These are phyloP conservation scores for Eupelmus urozonus DNA, from an alignment of 2,888 invertebrate species.

Conservation along the genomic window DNA sequence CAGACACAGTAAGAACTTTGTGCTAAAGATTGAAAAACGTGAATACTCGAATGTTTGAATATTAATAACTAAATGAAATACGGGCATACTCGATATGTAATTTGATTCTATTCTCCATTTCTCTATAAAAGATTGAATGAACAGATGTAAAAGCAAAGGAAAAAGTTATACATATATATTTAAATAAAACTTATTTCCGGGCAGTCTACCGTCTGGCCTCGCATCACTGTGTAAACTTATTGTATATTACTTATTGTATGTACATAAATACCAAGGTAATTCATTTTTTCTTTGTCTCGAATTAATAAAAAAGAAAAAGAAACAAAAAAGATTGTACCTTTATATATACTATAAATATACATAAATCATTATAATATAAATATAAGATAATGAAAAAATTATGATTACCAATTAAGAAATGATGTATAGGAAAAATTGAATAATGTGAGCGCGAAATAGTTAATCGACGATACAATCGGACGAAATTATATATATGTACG, in stretches of 20 bases:
- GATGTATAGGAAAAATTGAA: conserved; percentile 57
- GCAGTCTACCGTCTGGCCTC: conserved; percentile 63
- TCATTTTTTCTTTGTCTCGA: conserved; percentile 52
- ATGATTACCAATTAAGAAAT: conserved; percentile 14
- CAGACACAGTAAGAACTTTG: not conserved
- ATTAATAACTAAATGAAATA: no score
- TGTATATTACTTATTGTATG: conserved; percentile 72
- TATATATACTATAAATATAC: conserved; percentile 65
- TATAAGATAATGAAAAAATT: conserved; percentile 32
- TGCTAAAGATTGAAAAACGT: not conserved
- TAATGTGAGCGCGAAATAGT: conserved; percentile 31
- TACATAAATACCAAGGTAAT: conserved; percentile 60
- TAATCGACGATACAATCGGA: conserved; percentile 46
- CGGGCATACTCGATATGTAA: not conserved
- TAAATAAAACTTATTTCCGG: no score
- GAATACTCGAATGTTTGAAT: conserved; percentile 2
- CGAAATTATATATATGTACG: conserved; percentile 40
- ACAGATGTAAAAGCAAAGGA: not conserved
- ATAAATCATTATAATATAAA: conserved; percentile 60
- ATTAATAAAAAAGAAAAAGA: conserved; percentile 50
- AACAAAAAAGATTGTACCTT: conserved; percentile 67
- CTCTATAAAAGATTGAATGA: conserved; percentile 12
- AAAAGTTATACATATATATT: conserved; percentile 15
- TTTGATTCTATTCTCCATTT: conserved; percentile 26
- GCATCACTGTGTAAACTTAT: conserved; percentile 69